Evolutionary conservation across 2,113 vertebrate genomes (phyloP), one percentile per base, ranked within the genome.

Genomic region (Cacatua alba): DNA sequence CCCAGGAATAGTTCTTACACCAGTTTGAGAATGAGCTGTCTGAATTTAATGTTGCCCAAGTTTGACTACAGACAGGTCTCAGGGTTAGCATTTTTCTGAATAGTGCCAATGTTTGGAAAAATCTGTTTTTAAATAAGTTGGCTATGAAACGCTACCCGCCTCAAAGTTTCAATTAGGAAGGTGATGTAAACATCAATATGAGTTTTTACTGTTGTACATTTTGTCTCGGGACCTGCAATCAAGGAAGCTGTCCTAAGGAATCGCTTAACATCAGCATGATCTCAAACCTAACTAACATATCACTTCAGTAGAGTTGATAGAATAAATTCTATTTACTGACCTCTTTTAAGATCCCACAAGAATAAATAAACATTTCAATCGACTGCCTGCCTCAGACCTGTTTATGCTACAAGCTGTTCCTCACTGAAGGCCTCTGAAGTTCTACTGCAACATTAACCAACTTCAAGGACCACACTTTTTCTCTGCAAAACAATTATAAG

Each of bases 281-380:
- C 65, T 71, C 10, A 13, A 86, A 82, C 41, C 35, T 74, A 83
- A 71, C 85, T 49, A 88, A 70, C 37, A 39, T 43, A 88, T 4
- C 92, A 57, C 72, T 76, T 78, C 8, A 7, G 69, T 52, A 59
- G 62, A 89, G 62, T 84, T 53, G 84, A 87, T 3, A 81, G 55
- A 83, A 39, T 57, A 89, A 86, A 82, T 75, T 75, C 52, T 87
- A 69, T 78, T 96, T 92, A 92, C 79, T 80, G 85, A 92, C 33
- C 71, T 94, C 78, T 90, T 87, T 72, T 79, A 88, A 88, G 68
- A 82, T 35, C 29, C 31, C 71, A 80, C 59, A 88, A 91, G 72
- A 93, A 90, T n/a, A 93, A 95, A 90, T 78, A 96, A 78, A 89
- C 57, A 88, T 59, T 85, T 93, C 92, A 88, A 44, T 80, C 88